Percentiles rank a stretch among this genome's conserved stretches.
phyloP scores from a whole-genome alignment of 2,797 vertebrate genomes.

The Paguma larvata region DNA sequence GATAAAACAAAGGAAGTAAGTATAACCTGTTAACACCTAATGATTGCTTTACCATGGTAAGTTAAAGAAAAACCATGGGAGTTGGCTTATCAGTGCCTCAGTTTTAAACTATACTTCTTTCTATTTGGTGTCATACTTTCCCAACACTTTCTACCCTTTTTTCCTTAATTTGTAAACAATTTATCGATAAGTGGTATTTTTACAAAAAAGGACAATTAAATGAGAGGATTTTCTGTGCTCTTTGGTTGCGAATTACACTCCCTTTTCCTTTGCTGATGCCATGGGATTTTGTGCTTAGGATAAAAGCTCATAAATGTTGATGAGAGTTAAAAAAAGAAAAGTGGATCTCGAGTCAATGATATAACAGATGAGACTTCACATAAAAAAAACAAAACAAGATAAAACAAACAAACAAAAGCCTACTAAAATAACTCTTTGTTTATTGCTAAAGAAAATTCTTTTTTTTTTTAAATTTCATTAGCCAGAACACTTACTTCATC shows the following conservation, averaged over 20 bases:
- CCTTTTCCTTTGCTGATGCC: not conserved
- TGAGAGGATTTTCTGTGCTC: not conserved
- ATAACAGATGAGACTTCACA: not conserved
- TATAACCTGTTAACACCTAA: not conserved
- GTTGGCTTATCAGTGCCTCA: not conserved
- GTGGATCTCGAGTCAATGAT: not conserved
- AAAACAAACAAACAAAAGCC: not conserved
- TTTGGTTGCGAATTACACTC: not conserved
- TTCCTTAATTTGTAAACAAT: conserved; percentile 22
- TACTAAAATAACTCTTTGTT: not conserved
- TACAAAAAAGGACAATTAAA: not conserved
- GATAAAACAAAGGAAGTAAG: conserved; percentile 16
- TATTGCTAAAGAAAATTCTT: not conserved
- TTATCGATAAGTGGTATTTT: not conserved
- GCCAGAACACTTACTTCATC: not conserved
- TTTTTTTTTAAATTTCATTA: not conserved
- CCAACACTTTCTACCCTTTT: not conserved
- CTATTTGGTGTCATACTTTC: not conserved
- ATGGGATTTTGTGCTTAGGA: not conserved
- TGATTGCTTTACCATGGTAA: not conserved
- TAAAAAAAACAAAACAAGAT: not conserved
- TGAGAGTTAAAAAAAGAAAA: conserved; percentile 37
- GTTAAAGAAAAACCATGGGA: not conserved
- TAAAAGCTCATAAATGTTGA: not conserved
- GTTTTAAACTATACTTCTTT: not conserved